Evolutionary conservation across 2,888 invertebrate species (phyloP), one percentile per base, ranked within the genome.

Genomic region (Andrena hattorfiana): DNA sequence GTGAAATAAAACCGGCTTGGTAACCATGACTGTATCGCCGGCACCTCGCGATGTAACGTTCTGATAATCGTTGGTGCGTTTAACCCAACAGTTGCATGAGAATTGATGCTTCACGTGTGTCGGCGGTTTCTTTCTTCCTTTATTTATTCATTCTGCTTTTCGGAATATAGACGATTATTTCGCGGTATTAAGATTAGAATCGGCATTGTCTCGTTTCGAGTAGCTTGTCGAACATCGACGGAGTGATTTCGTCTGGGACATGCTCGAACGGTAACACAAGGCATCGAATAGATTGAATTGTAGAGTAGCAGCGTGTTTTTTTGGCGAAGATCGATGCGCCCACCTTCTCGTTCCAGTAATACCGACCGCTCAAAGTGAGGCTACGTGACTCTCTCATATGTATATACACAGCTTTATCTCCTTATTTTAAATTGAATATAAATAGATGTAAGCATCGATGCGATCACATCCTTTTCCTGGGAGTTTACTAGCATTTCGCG

Each of bases 301-400:
- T 56, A 66, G 56, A 56, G 56, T 42, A 48, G 62, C 68, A 64
- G 54, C 70, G 66, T 69, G 77, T 72, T 76, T 86, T 85, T 86
- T 86, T 75, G 81, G 79, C 67, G 71, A 77, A 83, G 85, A 87
- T 85, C 84, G 80, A 87, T 83, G 83, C 85, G 82, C 69, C 78
- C 80, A 86, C 84, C 80, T 75, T 84, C 83, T 84, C 67, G 81
- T 80, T 87, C 72, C 70, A 83, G 85, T 85, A 81, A 80, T 75
- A 82, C 83, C 77, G 74, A 83, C 83, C 69, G 74, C 77, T 79
- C 68, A 78, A 82, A 78, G 71, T 59, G 70, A 68, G 64, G 42
- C 70, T 77, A 77, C 81, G 78, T 74, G 81, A 76, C 77, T 81
- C 77, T 81, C 42, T 77, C 35, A 73, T 67, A 49, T 67, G 42